Percentiles rank a stretch among this genome's conserved stretches.
Evolutionary conservation across 2,113 vertebrate genomes (phyloP).

Genomic region (Microcebus tavaratra): DNA sequence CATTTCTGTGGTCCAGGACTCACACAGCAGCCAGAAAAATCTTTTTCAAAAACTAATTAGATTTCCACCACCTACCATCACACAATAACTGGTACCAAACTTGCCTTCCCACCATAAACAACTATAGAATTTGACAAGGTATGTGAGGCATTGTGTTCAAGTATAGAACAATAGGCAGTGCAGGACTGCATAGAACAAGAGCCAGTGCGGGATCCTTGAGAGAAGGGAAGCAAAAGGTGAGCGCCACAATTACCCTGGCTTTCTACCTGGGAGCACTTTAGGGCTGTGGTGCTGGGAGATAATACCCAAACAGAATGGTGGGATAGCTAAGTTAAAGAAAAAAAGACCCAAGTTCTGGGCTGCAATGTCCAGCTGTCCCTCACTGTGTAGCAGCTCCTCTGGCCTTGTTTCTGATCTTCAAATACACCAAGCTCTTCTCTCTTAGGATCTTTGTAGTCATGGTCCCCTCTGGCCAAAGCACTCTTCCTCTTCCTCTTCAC

Average conservation of each 20-base stretch:
- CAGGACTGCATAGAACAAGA: background rate
- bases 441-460: background rate
- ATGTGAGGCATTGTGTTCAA: background rate
- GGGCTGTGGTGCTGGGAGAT: background rate
- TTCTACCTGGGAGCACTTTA: background rate
- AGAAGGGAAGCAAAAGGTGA: background rate
- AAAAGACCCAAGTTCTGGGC: background rate
- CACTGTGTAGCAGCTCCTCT: background rate
- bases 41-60: background rate
- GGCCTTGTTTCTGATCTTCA: background rate
- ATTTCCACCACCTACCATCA: background rate
- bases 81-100: background rate
- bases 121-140: background rate
- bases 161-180: background rate
- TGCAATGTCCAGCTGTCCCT: background rate
- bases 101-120: background rate
- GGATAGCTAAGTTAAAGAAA: background rate
- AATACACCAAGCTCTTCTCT: background rate
- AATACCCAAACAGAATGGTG: background rate
- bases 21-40: background rate
- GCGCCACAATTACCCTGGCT: background rate
- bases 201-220: background rate
- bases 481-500: background rate
- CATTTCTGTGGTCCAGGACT: background rate
- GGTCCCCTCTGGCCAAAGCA: background rate